Conservation (phyloP, 2,113 vertebrate genomes). For the Elephantulus edwardii region DNA sequence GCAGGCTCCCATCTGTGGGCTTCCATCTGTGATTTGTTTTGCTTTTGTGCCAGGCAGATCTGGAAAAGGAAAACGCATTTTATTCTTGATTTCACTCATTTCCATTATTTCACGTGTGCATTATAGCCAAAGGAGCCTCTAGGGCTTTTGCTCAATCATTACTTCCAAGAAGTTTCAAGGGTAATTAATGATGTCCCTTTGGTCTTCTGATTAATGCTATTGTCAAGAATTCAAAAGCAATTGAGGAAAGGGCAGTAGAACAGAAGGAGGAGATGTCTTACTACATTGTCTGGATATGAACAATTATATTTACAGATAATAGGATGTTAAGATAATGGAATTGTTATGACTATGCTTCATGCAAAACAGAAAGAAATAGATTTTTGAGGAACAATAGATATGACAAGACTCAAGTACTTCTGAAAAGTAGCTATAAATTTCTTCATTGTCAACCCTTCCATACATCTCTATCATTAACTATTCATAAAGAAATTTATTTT, state of each 20-base stretch:
- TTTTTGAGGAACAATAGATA: neutral
- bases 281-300: neutral
- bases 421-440: neutral
- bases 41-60: constrained; percentile 17
- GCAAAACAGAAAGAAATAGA: constrained; percentile 3
- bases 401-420: neutral
- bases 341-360: neutral
- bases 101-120: constrained; percentile 25
- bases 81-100: constrained; percentile 53
- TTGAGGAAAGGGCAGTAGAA: neutral
- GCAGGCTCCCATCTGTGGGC: constrained; percentile 54
- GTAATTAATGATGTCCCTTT: neutral
- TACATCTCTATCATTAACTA: neutral
- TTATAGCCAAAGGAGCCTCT: neutral
- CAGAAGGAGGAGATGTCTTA: neutral
- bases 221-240: constrained; percentile 40
- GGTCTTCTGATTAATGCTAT: constrained; percentile 16
- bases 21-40: constrained; percentile 51
- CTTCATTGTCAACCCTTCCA: neutral
- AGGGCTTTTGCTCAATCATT: neutral
- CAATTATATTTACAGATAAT: no score
- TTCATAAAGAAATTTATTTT: neutral
- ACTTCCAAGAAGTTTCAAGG: constrained; percentile 43
- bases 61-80: constrained; percentile 50
- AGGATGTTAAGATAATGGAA: neutral